Evolutionary conservation across 2,888 invertebrate genomes (phyloP).

Genomic region (Cataglyphis rosenhaueri): DNA sequence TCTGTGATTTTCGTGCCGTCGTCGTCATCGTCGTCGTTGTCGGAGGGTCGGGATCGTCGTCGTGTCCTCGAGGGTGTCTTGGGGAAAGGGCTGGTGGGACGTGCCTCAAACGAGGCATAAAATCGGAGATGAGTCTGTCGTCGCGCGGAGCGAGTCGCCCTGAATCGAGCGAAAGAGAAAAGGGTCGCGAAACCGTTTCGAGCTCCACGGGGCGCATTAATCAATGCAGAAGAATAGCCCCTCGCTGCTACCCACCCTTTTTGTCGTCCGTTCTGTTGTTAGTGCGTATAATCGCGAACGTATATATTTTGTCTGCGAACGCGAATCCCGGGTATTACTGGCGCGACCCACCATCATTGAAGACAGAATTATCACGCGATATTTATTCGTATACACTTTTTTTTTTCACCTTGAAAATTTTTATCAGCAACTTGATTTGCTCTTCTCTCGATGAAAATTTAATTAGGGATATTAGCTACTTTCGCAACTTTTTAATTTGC

Average conservation of each 20-base stretch:
- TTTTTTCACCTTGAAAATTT: constrained; percentile 29
- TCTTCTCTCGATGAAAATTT: constrained; percentile 37
- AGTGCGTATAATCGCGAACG: constrained; percentile 59
- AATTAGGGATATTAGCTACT: constrained; percentile 46
- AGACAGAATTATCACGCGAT: constrained; percentile 28
- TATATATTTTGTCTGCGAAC: constrained; percentile 50
- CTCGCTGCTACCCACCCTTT: constrained; percentile 38
- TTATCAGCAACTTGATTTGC: neutral
- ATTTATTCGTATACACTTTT: neutral
- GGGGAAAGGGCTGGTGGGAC: constrained; percentile 50
- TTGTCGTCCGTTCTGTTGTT: constrained; percentile 49
- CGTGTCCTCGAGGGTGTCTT: constrained; percentile 36
- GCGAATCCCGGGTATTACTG: constrained; percentile 25
- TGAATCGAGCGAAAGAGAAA: constrained; percentile 23
- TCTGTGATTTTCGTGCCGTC: constrained; percentile 72
- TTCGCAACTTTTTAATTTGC: constrained; percentile 51
- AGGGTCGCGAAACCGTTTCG: constrained; percentile 69
- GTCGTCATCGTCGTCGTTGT: constrained; percentile 37
- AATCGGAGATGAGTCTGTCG: constrained; percentile 77
- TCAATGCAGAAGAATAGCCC: constrained; percentile 74
- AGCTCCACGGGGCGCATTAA: constrained; percentile 72
- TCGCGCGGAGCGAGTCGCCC: constrained; percentile 69
- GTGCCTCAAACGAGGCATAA: constrained; percentile 77
- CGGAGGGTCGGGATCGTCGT: constrained; percentile 54
- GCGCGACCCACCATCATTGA: constrained; percentile 3